Conservation (phyloP, 2,888 invertebrate genomes). For the Ramazzottius varieornatus region DNA sequence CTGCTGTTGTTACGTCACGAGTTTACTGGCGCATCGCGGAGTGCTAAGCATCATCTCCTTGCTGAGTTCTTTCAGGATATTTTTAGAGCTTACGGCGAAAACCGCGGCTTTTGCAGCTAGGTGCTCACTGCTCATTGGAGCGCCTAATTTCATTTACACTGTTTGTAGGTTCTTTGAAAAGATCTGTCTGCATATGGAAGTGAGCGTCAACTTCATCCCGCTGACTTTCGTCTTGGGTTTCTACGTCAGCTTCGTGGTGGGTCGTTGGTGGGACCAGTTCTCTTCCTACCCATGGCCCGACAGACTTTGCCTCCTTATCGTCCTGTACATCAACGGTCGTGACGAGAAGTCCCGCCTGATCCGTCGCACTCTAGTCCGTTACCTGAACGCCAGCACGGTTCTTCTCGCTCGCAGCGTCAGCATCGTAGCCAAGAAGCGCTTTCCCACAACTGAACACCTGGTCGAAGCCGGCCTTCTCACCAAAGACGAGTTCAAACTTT, state of each 20-base stretch:
- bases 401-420: conserved; percentile 10
- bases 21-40: too few relatives aligned
- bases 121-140: too few relatives aligned
- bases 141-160: not conserved
- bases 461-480: conserved; percentile 26
- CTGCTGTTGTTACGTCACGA: too few relatives aligned
- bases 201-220: not conserved
- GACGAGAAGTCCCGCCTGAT: conserved; percentile 13
- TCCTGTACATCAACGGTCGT: not conserved
- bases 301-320: not conserved
- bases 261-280: not conserved
- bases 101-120: too few relatives aligned
- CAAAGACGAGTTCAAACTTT: conserved; percentile 17
- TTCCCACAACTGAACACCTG: conserved; percentile 25
- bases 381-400: conserved; percentile 12
- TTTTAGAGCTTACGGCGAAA: too few relatives aligned
- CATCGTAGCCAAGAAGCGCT: conserved; percentile 24
- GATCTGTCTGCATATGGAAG: not conserved
- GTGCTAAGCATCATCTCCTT: too few relatives aligned
- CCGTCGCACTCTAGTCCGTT: conserved; percentile 21
- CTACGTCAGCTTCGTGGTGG: conserved; percentile 1
- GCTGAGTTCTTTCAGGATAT: too few relatives aligned
- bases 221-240: not conserved
- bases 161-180: not conserved
- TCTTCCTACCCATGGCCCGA: not conserved